phyloP scores from a whole-genome alignment of 2,113 vertebrate species.

The Dromaius novaehollandiae region DNA sequence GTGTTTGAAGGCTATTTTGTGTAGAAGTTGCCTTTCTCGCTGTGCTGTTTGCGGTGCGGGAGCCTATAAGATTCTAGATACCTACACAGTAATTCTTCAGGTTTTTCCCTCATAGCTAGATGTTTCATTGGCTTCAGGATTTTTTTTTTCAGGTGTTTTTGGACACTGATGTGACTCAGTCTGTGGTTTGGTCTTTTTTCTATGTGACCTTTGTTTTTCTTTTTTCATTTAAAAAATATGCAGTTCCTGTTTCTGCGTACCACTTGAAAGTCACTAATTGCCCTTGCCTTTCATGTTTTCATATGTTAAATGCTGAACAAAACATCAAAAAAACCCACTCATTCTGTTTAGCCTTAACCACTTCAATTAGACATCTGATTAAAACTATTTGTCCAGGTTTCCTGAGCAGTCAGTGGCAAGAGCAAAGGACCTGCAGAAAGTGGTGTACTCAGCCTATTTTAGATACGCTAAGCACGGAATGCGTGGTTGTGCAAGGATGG shows the following conservation, averaged over 20 bases:
- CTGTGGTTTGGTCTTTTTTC: neutral
- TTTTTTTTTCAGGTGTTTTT: neutral
- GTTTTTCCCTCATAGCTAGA: neutral
- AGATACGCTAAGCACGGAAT: neutral
- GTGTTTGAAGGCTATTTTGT: neutral
- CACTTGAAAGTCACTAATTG: neutral
- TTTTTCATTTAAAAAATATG: neutral
- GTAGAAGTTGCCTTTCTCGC: neutral
- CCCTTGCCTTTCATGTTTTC: neutral
- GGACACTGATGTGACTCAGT: neutral
- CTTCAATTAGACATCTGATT: neutral
- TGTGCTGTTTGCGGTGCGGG: neutral
- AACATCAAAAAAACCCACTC: neutral
- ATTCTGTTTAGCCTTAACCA: neutral
- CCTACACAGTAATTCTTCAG: neutral
- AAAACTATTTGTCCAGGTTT: neutral
- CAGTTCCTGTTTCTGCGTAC: neutral
- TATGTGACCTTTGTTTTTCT: accelerated
- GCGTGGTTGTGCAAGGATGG: neutral
- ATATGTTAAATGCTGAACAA: neutral
- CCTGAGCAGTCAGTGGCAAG: neutral
- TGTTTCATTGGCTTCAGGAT: neutral
- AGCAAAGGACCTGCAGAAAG: neutral
- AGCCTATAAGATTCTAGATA: neutral
- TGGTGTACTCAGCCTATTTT: neutral